phyloP scores from a whole-genome alignment of 1,140 invertebrate species.

The Diplogasteroides magnus region DNA sequence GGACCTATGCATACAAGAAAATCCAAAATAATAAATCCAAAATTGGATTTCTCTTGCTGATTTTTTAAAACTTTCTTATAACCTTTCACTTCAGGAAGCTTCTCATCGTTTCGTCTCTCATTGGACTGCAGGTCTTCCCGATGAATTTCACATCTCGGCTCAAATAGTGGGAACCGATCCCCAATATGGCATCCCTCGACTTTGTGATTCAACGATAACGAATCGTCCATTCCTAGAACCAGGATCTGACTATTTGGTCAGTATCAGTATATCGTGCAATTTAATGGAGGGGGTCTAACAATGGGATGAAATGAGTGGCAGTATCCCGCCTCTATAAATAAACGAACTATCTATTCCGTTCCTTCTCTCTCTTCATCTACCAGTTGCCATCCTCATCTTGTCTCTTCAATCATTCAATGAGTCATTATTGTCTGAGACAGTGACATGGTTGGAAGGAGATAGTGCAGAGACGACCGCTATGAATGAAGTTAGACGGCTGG shows the following conservation, averaged over 20 bases:
- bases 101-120: slow-evolving; percentile 21
- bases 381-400: no score
- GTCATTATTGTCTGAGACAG: no score
- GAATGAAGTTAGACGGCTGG: no score
- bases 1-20: no score
- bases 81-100: slow-evolving; percentile 24
- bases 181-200: slow-evolving; percentile 33
- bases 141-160: slow-evolving; percentile 26
- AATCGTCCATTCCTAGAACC: slow-evolving; percentile 20
- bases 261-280: no score
- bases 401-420: no score
- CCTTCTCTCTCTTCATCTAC: neutral
- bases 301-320: neutral
- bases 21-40: no score
- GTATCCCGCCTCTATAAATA: neutral
- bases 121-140: slow-evolving; percentile 27
- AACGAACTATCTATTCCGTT: neutral
- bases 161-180: slow-evolving; percentile 35
- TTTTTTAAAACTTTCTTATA: no score
- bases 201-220: slow-evolving; percentile 33
- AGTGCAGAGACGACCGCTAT: no score
- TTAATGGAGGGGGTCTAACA: no score
- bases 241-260: neutral
- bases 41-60: no score
- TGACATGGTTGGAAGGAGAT: no score